Percentiles rank a stretch among this genome's conserved stretches.
phyloP scores from a whole-genome alignment of 2,888 invertebrate species.

The Exocentrus adspersus region DNA sequence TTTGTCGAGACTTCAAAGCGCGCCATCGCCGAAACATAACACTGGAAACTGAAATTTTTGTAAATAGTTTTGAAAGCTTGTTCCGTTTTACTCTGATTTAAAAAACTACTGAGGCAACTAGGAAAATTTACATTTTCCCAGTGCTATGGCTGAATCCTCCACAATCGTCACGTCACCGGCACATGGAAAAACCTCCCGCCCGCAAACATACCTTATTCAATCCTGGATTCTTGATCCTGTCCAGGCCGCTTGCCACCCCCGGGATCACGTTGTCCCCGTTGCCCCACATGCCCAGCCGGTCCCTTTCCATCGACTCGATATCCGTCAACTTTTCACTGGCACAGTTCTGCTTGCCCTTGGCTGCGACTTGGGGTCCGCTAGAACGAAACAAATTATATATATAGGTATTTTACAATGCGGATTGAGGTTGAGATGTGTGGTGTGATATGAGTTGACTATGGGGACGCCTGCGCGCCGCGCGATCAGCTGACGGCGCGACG shows the following conservation, averaged over 20 bases:
- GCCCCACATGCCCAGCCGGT: slow-evolving; percentile 53
- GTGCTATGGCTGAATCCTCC: no score
- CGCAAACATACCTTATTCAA: slow-evolving; percentile 52
- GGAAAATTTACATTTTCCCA: no score
- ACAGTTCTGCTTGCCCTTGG: slow-evolving; percentile 15
- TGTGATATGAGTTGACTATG: slow-evolving; percentile 3
- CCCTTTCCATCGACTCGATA: slow-evolving; percentile 46
- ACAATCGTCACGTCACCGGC: not conserved
- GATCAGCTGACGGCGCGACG: slow-evolving; percentile 30
- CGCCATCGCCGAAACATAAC: not conserved
- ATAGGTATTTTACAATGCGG: no score
- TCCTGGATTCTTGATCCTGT: slow-evolving; percentile 48
- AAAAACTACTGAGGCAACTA: no score
- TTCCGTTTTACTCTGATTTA: no score
- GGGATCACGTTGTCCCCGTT: slow-evolving; percentile 50
- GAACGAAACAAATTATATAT: slow-evolving; percentile 31
- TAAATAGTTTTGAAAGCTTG: no score
- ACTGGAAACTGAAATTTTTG: no score
- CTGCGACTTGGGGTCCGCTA: slow-evolving; percentile 30
- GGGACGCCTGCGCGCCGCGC: slow-evolving; percentile 24
- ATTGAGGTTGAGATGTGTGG: not conserved
- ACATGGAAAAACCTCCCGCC: not conserved
- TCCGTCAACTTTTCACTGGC: slow-evolving; percentile 21
- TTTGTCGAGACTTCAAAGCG: not conserved
- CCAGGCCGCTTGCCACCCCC: slow-evolving; percentile 48